Conservation (phyloP, 2,888 invertebrate species). For the Trachelus tabidus region DNA sequence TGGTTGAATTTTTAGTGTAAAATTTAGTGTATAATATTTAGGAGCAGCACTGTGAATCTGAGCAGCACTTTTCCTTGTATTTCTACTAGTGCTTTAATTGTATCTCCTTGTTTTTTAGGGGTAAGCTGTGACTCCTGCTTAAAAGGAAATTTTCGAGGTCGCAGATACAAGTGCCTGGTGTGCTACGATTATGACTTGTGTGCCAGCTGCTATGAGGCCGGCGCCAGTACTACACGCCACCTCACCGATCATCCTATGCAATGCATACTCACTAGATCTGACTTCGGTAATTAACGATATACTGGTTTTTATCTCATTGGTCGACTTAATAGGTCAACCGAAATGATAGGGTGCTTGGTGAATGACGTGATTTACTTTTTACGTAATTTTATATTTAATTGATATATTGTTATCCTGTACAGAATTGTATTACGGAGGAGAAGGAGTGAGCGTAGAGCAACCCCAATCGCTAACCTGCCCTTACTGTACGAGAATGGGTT, state of each 20-base stretch:
- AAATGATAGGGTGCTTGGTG: background rate
- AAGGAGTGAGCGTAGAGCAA: conserved; percentile 89
- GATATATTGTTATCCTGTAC: conserved; percentile 46
- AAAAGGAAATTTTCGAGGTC: conserved; percentile 96
- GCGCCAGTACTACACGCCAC: conserved; percentile 91
- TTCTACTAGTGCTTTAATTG: background rate
- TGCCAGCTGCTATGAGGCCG: conserved; percentile 94
- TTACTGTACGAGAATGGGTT: conserved; percentile 96
- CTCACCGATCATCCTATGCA: conserved; percentile 98
- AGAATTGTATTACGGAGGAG: conserved; percentile 97
- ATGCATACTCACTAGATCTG: conserved; percentile 96
- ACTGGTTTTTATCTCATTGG: background rate
- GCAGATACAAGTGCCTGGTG: conserved; percentile 98
- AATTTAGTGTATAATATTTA: background rate
- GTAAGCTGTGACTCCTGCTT: conserved; percentile 99
- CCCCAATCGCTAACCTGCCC: conserved; percentile 98
- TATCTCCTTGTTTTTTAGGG: conserved; percentile 71
- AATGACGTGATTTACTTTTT: background rate
- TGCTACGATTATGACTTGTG: conserved; percentile 99
- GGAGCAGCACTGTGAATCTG: background rate
- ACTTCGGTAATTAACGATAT: conserved; percentile 79
- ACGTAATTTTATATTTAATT: background rate
- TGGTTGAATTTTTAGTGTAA: background rate
- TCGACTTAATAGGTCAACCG: background rate
- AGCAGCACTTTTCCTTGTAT: background rate